These are phyloP conservation scores for Brienomyrus brachyistius DNA, from an alignment of 2,113 vertebrate genomes.

Conservation along the genomic window DNA sequence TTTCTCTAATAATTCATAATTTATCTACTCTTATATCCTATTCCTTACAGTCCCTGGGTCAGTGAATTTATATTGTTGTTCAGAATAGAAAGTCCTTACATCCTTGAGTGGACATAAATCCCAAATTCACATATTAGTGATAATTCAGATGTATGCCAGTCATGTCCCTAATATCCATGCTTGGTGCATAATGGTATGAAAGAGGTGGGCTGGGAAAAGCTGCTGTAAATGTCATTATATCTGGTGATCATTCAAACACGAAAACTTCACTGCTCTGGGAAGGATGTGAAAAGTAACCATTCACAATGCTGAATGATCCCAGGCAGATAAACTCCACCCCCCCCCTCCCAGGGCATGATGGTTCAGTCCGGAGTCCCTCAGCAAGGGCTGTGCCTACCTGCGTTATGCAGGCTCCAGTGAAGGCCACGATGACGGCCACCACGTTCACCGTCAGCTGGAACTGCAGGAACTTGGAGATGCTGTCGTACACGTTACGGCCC, in stretches of 20 bases:
- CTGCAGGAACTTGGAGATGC: constrained; percentile 96
- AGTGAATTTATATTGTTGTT: neutral
- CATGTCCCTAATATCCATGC: neutral
- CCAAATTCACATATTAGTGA: neutral
- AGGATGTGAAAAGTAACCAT: neutral
- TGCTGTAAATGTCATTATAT: neutral
- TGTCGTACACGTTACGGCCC: constrained; percentile 94
- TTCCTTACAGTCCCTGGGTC: neutral
- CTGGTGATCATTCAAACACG: neutral
- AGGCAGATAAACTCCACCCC: neutral
- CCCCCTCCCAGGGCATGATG: neutral
- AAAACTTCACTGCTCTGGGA: neutral
- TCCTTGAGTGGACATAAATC: neutral
- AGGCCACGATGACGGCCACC: constrained; percentile 93
- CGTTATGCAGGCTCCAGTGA: constrained; percentile 91
- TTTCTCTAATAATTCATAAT: neutral
- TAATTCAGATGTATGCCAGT: neutral
- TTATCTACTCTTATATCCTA: neutral
- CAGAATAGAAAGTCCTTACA: neutral
- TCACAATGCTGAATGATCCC: neutral
- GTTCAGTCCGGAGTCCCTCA: neutral
- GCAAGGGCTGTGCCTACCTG: constrained; percentile 63
- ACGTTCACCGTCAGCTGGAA: constrained; percentile 96
- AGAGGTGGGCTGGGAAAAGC: neutral
- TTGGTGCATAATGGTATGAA: neutral